These are phyloP conservation scores for Meriones psammophilus DNA, from an alignment of 2,797 vertebrate species.

Conservation along the genomic window DNA sequence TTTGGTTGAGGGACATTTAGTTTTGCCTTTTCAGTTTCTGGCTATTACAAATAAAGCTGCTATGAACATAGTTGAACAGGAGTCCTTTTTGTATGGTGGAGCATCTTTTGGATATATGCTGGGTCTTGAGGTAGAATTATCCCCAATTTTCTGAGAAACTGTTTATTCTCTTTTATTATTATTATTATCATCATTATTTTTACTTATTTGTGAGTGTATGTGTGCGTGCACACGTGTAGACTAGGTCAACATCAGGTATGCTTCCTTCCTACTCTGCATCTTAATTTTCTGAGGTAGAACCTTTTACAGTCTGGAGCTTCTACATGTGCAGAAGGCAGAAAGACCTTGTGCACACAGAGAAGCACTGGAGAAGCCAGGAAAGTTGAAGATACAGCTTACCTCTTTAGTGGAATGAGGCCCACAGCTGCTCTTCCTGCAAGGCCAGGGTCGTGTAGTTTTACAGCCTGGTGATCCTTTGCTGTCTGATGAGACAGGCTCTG, in stretches of 20 bases:
- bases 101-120: too few species aligned
- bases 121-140: too few species aligned
- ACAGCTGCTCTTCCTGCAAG: neutral
- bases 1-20: too few species aligned
- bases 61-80: too few species aligned
- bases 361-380: neutral
- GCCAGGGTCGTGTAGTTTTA: neutral
- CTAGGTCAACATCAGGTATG: neutral
- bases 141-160: too few species aligned
- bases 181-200: neutral
- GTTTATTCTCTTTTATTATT: neutral
- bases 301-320: neutral
- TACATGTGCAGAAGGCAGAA: neutral
- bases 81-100: too few species aligned
- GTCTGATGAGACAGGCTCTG: neutral
- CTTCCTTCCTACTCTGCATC: neutral
- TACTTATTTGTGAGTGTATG: neutral
- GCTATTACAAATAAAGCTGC: too few species aligned
- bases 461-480: neutral
- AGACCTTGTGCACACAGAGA: neutral
- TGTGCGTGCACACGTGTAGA: neutral
- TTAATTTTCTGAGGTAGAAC: neutral
- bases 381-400: neutral
- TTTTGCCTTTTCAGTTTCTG: too few species aligned
- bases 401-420: neutral